phyloP scores from a whole-genome alignment of 2,888 invertebrate species.

The Psococerastis gibbosa region DNA sequence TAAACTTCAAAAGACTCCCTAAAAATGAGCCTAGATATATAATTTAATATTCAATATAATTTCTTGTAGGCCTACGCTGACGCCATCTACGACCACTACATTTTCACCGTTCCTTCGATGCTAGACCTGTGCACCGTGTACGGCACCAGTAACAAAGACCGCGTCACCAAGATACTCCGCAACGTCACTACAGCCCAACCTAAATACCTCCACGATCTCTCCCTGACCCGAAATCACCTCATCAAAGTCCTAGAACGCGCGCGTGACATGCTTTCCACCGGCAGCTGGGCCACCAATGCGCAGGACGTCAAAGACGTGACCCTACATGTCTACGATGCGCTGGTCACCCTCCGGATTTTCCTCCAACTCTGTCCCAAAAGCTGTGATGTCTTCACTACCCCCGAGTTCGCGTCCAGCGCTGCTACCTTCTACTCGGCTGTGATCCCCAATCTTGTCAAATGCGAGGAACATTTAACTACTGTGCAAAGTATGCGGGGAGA shows the following conservation, averaged over 20 bases:
- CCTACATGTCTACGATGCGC: background rate
- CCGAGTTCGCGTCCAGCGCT: conserved; percentile 34
- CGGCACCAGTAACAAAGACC: conserved; percentile 40
- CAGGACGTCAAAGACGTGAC: background rate
- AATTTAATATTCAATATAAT: too few species aligned
- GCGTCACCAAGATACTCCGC: conserved; percentile 41
- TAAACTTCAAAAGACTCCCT: too few species aligned
- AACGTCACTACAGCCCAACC: conserved; percentile 47
- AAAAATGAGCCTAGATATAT: too few species aligned
- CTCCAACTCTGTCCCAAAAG: background rate
- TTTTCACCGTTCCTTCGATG: conserved; percentile 66
- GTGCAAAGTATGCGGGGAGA: background rate
- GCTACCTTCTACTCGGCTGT: conserved; percentile 57
- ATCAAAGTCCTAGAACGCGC: conserved; percentile 26
- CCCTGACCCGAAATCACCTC: conserved; percentile 32
- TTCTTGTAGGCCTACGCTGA: too few species aligned
- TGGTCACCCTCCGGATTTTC: background rate
- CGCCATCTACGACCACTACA: conserved; percentile 61
- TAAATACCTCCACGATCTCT: conserved; percentile 40
- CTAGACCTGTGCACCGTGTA: conserved; percentile 60
- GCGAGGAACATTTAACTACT: background rate
- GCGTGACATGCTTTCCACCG: background rate
- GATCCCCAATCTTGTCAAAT: conserved; percentile 46
- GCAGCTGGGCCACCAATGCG: background rate
- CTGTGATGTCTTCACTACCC: background rate